Evolutionary conservation across 2,113 vertebrate species (phyloP).

Genomic region (Scytalopus superciliaris): DNA sequence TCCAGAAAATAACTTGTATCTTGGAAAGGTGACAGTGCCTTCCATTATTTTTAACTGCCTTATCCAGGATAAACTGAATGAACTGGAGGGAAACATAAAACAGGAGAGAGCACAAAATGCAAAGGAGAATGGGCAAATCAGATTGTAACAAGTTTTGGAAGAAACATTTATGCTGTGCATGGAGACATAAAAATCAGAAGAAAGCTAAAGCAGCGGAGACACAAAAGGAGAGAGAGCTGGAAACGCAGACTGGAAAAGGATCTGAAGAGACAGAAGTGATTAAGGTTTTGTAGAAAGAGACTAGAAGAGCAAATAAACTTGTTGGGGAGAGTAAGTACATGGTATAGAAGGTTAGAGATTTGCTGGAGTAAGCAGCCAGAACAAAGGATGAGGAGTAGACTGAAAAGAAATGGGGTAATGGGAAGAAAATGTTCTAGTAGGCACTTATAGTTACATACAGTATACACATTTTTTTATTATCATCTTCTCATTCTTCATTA

Average conservation of each 20-base stretch:
- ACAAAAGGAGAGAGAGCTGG: neutral
- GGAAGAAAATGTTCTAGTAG: neutral
- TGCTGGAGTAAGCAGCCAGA: neutral
- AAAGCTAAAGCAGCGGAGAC: neutral
- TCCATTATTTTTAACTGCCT: neutral
- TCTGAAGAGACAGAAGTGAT: neutral
- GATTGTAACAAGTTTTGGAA: neutral
- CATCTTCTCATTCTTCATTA: neutral
- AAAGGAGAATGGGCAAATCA: neutral
- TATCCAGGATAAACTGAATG: neutral
- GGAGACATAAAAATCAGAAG: neutral
- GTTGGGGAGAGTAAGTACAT: neutral
- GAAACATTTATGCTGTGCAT: neutral
- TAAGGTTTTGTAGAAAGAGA: neutral
- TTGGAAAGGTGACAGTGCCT: neutral
- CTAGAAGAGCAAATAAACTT: neutral
- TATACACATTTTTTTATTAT: neutral
- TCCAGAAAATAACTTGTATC: neutral
- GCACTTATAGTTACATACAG: neutral
- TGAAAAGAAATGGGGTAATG: neutral
- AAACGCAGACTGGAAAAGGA: neutral
- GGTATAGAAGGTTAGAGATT: neutral
- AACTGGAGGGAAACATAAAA: neutral
- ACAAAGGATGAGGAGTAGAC: neutral
- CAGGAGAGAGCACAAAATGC: neutral